A percentile compares a stretch with the other conserved stretches of the same genome.
Conservation (phyloP, 1,140 invertebrate species). For the Eubasilissa regina region DNA sequence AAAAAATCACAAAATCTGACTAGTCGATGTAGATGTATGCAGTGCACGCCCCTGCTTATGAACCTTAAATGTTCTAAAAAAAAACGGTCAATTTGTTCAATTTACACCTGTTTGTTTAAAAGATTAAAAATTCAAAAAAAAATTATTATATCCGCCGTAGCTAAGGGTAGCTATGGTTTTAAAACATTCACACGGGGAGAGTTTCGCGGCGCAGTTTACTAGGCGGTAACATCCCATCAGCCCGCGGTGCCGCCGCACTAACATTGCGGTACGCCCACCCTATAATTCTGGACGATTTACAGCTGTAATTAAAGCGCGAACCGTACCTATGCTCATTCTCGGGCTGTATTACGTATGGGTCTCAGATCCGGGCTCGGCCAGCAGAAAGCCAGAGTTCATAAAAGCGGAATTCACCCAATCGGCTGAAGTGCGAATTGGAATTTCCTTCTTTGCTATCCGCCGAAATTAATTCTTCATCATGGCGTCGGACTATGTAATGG, state of each 20-base stretch:
- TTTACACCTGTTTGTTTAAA: too few species aligned
- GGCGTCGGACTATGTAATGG: conserved; percentile 17
- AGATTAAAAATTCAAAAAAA: too few species aligned
- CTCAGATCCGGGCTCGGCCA: conserved; percentile 43
- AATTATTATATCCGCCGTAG: too few species aligned
- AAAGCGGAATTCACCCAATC: conserved; percentile 29
- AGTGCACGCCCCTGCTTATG: too few species aligned
- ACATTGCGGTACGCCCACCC: conserved; percentile 49
- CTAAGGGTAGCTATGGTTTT: neutral
- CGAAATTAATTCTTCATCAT: conserved; percentile 45
- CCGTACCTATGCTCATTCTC: conserved; percentile 39
- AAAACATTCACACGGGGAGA: conserved; percentile 28
- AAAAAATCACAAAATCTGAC: too few species aligned
- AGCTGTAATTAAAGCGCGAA: conserved; percentile 53
- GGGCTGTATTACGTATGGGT: conserved; percentile 39
- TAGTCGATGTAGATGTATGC: too few species aligned
- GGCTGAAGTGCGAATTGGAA: conserved; percentile 42
- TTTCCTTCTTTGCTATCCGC: conserved; percentile 41
- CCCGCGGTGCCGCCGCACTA: conserved; percentile 33
- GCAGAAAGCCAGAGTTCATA: conserved; percentile 39
- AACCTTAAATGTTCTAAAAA: too few species aligned
- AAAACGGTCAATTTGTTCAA: too few species aligned
- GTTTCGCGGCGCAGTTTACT: conserved; percentile 20
- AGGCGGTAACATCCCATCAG: conserved; percentile 36
- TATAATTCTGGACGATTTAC: conserved; percentile 56